Evolutionary conservation across 2,888 invertebrate genomes (phyloP).

Genomic region (Drosophila barbarae): DNA sequence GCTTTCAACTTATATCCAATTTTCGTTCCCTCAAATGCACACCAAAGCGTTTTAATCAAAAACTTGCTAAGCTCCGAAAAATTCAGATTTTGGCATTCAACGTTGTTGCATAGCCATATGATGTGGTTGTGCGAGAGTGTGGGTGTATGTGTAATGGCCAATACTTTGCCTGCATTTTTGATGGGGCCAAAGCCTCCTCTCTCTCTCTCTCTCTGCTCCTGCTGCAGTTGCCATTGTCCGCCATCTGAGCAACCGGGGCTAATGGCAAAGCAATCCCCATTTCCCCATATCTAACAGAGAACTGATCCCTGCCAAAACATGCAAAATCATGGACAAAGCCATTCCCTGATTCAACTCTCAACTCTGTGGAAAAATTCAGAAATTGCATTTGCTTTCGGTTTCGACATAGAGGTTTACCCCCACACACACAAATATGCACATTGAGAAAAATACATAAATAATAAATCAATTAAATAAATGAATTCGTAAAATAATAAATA

Average conservation of each 20-base stretch:
- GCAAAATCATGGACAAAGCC: conserved; percentile 40
- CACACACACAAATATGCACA: neutral
- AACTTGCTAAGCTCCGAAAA: conserved; percentile 40
- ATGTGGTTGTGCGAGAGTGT: neutral
- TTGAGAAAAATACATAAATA: neutral
- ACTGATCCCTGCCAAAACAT: conserved; percentile 38
- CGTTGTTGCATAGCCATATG: conserved; percentile 1
- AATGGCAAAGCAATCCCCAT: conserved; percentile 42
- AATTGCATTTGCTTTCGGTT: conserved; percentile 40
- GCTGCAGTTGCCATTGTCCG: conserved; percentile 21
- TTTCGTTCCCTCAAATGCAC: conserved; percentile 8
- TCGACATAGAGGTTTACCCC: conserved; percentile 31
- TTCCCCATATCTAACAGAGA: conserved; percentile 24
- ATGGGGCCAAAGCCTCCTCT: conserved; percentile 22
- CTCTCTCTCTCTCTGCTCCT: neutral
- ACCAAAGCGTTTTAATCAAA: conserved; percentile 42
- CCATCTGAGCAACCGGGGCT: conserved; percentile 14
- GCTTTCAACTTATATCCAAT: conserved; percentile 16
- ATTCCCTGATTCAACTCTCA: conserved; percentile 27
- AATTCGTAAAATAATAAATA: neutral
- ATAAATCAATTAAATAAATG: neutral
- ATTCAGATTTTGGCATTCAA: conserved; percentile 28
- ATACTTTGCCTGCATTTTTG: conserved; percentile 32
- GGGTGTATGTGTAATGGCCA: conserved; percentile 22
- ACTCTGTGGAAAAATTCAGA: conserved; percentile 30